phyloP scores from a whole-genome alignment of 2,888 invertebrate species.

The Sericinus montela region DNA sequence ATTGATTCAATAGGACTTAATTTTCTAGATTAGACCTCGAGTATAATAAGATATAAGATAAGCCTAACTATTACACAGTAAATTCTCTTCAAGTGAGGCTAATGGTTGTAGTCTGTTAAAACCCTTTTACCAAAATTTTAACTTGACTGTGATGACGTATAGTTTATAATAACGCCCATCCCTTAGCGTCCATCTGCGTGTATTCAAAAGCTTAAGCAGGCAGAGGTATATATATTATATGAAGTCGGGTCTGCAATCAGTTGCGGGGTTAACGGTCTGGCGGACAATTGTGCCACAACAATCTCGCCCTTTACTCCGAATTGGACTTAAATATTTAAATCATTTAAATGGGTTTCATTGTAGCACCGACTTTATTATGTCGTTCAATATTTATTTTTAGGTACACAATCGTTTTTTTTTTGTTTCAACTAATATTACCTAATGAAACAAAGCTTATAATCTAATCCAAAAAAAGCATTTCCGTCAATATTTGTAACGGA shows the following conservation, averaged over 20 bases:
- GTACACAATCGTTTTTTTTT: conserved; percentile 10
- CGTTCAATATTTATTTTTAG: conserved; percentile 38
- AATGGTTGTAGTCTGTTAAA: too few species aligned
- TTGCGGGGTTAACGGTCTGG: conserved; percentile 59
- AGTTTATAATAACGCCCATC: neutral
- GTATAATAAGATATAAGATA: too few species aligned
- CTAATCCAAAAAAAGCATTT: too few species aligned
- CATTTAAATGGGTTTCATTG: conserved; percentile 76
- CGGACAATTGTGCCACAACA: conserved; percentile 74
- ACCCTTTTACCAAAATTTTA: too few species aligned
- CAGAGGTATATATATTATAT: conserved; percentile 71
- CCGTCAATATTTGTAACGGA: too few species aligned
- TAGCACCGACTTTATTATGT: conserved; percentile 51
- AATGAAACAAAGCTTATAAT: too few species aligned
- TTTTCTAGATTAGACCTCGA: too few species aligned
- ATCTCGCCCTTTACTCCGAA: conserved; percentile 73
- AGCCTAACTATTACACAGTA: too few species aligned
- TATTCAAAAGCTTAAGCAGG: conserved; percentile 45
- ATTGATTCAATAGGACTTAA: too few species aligned
- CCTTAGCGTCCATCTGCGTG: conserved; percentile 22
- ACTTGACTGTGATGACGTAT: neutral
- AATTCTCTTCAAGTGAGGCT: too few species aligned
- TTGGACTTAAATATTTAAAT: conserved; percentile 77
- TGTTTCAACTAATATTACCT: too few species aligned
- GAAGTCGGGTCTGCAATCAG: conserved; percentile 72